phyloP scores from a whole-genome alignment of 2,888 invertebrate species.

The Drosophila emarginata region DNA sequence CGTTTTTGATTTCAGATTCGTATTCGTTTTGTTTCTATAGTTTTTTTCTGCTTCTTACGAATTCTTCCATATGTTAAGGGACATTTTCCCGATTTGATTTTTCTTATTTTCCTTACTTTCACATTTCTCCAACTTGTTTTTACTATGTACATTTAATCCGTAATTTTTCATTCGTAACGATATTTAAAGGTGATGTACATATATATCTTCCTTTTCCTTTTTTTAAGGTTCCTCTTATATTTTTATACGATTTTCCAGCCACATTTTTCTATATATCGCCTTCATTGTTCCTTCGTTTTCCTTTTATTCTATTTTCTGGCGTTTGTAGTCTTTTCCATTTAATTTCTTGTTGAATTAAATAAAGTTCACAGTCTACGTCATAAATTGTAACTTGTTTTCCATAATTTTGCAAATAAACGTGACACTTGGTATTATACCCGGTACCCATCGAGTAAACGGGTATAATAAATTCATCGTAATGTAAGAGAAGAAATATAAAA shows the following conservation, averaged over 20 bases:
- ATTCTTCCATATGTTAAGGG: too few species aligned
- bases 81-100: too few species aligned
- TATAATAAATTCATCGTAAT: neutral
- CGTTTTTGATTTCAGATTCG: neutral
- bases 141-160: too few species aligned
- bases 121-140: too few species aligned
- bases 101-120: too few species aligned
- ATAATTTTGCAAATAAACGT: conserved; percentile 1
- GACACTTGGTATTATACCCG: neutral
- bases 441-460: neutral
- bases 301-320: neutral
- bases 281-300: neutral
- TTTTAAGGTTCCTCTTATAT: too few species aligned
- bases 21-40: neutral
- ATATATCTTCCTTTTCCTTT: too few species aligned
- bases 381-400: neutral
- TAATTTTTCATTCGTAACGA: too few species aligned
- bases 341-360: neutral
- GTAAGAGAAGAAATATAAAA: too few species aligned
- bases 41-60: neutral
- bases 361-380: conserved; percentile 2
- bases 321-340: neutral
- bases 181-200: too few species aligned
- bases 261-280: too few species aligned
- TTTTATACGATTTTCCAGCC: too few species aligned